phyloP scores from a whole-genome alignment of 2,113 vertebrate genomes.

The Vombatus ursinus region DNA sequence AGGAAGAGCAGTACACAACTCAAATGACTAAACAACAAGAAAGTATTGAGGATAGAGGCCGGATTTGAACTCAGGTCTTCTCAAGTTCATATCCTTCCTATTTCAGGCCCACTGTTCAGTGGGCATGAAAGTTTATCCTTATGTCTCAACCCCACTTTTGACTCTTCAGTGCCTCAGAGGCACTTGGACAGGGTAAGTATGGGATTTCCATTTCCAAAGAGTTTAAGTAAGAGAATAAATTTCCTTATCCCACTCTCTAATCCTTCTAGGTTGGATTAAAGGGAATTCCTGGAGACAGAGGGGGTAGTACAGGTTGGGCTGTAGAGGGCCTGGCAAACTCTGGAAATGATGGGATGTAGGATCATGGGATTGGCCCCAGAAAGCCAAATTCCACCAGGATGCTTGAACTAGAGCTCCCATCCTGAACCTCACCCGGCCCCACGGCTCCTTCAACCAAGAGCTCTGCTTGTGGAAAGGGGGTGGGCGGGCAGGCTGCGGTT shows the following conservation, averaged over 20 bases:
- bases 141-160: background rate
- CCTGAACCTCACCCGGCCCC: constrained; percentile 41
- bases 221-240: rapidly evolving
- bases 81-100: background rate
- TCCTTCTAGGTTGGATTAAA: background rate
- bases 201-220: background rate
- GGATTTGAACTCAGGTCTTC: background rate
- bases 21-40: background rate
- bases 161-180: background rate
- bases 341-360: background rate
- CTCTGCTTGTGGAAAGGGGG: constrained; percentile 73
- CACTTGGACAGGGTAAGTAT: background rate
- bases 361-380: background rate
- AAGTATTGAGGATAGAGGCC: background rate
- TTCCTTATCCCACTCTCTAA: background rate
- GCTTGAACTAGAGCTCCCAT: background rate
- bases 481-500: constrained; percentile 82
- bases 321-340: background rate
- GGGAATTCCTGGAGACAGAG: background rate
- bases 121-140: background rate
- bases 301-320: background rate
- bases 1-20: background rate
- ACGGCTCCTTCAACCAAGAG: constrained; percentile 51
- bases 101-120: background rate
- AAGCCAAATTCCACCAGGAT: background rate